Evolutionary conservation across 2,888 invertebrate genomes (phyloP), one percentile per base, ranked within the genome.

Genomic region (Agapostemon virescens): DNA sequence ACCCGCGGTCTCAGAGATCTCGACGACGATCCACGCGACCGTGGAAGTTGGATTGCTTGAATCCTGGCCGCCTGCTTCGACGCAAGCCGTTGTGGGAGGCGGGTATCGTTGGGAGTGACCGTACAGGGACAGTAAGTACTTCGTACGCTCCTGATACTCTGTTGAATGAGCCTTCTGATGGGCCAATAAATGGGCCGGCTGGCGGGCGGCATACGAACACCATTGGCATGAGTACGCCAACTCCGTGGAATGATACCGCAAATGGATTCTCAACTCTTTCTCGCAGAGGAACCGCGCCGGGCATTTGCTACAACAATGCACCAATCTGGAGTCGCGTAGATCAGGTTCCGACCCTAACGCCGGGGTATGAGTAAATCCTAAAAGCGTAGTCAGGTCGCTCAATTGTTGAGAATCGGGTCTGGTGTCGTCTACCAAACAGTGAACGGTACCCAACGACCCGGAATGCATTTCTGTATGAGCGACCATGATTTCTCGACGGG

Each of bases 281-380:
- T 95, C 95, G 85, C 95, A 95, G 81, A 97, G 95, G 93, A 96
- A 98, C 90, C 97, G 94, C 0, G 97, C 97, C 1, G 98, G 98
- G 91, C 98, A 98, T 86, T 96, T 95, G 79, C 95, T 94, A 91
- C 98, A 98, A 90, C 96, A 97, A 89, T 95, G 95, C 74, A 97
- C 92, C 17, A 92, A 84, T 38, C 91, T 87, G 9, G 89, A 66
- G 23, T 92, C 92, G 2, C 87, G 79, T 0, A 91, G 76, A 72
- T 92, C 92, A 0, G 92, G 92, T 11, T 92, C 92, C 0, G 87
- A 69, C 0, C 90, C 92, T 23, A 92, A 74, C 0, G 79, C 63
- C 0, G 91, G 91, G 0, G 88, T 79, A 63, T 87, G 84, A 2
- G 89, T 49, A 3, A 92, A 77, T 1, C 90, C 91, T 0, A 92